Percentiles rank a stretch among this genome's conserved stretches.
Conservation (phyloP, 1,140 invertebrate species). For the Nylanderia fulva region DNA sequence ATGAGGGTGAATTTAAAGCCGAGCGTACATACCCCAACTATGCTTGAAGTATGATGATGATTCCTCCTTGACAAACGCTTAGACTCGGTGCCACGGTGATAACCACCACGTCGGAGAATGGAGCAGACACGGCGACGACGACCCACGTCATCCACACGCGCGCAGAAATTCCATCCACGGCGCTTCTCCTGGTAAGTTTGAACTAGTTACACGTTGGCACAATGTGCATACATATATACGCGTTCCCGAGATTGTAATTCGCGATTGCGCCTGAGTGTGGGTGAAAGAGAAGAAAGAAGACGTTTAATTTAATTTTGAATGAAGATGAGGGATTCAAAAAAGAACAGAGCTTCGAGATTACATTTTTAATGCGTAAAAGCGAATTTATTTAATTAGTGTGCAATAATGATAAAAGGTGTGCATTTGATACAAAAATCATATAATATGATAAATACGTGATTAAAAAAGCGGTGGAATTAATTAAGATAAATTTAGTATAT, state of each 20-base stretch:
- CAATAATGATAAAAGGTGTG: no score
- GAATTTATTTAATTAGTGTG: no score
- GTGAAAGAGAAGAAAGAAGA: neutral
- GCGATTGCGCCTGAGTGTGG: neutral
- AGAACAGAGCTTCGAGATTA: no score
- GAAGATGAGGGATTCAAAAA: no score
- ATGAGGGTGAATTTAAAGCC: conserved; percentile 59
- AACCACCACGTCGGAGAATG: conserved; percentile 61
- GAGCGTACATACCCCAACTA: conserved; percentile 4
- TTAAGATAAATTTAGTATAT: no score
- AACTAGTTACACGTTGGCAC: conserved; percentile 11
- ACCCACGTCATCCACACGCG: conserved; percentile 79
- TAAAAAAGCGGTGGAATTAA: no score
- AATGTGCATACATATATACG: neutral
- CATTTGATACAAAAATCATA: no score
- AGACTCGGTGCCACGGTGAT: conserved; percentile 78
- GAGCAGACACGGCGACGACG: conserved; percentile 66
- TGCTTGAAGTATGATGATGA: neutral
- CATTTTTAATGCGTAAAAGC: no score
- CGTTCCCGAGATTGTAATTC: conserved; percentile 4
- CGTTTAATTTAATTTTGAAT: conserved; percentile 9
- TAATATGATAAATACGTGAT: no score
- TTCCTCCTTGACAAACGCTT: conserved; percentile 73
- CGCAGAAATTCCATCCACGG: conserved; percentile 68
- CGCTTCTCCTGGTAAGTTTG: conserved; percentile 73